Percentiles rank a stretch among this genome's conserved stretches.
These are phyloP conservation scores for Megaleporinus macrocephalus DNA, from an alignment of 2,113 vertebrate genomes.

Conservation along the genomic window DNA sequence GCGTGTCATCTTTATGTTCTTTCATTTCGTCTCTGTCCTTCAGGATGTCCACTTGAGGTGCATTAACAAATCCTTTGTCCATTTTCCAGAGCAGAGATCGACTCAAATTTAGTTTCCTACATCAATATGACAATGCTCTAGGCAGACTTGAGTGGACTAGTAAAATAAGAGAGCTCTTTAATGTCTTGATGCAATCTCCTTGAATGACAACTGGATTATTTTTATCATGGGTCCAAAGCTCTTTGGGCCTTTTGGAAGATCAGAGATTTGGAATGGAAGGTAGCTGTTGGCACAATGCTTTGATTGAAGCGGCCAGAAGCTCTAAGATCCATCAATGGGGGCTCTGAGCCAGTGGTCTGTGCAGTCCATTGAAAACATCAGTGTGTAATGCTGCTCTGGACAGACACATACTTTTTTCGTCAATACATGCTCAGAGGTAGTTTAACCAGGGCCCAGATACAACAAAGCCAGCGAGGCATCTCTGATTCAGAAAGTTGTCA, in stretches of 20 bases:
- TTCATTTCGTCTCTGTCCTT: constrained; percentile 81
- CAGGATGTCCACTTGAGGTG: constrained; percentile 79
- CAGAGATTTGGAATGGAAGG: constrained; percentile 66
- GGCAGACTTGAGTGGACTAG: constrained; percentile 74
- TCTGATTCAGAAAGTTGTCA: background rate
- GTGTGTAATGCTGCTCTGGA: constrained; percentile 17
- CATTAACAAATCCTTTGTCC: constrained; percentile 80
- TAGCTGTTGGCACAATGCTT: constrained; percentile 68
- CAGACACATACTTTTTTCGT: background rate
- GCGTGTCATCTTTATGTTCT: constrained; percentile 77
- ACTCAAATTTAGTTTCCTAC: constrained; percentile 82
- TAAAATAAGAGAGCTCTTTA: constrained; percentile 74
- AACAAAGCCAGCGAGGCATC: background rate
- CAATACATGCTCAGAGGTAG: background rate
- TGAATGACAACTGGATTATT: constrained; percentile 75
- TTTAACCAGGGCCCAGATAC: background rate
- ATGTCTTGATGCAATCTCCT: constrained; percentile 78
- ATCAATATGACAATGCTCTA: constrained; percentile 76
- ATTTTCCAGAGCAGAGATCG: constrained; percentile 80
- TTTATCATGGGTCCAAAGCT: constrained; percentile 55
- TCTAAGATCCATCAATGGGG: constrained; percentile 74
- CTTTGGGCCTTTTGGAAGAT: constrained; percentile 71
- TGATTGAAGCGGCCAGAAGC: constrained; percentile 66
- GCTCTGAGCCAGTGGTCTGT: constrained; percentile 33
- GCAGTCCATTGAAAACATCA: constrained; percentile 37